Base-by-base conservation (phyloP, 2,113 vertebrate species). In the Nesospiza acunhae region DNA sequence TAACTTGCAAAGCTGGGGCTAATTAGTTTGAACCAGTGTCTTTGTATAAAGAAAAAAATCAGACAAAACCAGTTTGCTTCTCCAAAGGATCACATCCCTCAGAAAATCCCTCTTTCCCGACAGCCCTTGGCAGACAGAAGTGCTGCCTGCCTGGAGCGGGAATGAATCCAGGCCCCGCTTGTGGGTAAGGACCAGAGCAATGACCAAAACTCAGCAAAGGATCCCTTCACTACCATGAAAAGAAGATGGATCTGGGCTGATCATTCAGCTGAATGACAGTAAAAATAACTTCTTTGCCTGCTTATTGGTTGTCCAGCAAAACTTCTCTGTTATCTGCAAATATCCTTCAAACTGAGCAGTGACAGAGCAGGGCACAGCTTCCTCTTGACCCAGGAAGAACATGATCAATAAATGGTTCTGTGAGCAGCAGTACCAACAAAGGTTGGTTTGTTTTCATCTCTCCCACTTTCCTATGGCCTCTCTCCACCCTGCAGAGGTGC, bases 181-280 rank as follows among this genome's bases (percentile, higher is more conserved):
- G 0, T 14, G 30, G 23, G 21, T 30, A 42, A 42, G 18, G 74
- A 44, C 30, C 31, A 22, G 13, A 24, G 59, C 19, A 52, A 30
- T 6, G 8, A 24, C 0, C 1, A 30, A 42, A 47, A 7, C 20
- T 11, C 15, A 39, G 41, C 8, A 31, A 33, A 79, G 17, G 41
- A n/a, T 46, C 53, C 28, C 39, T 59, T 21, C 1, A 1, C 6
- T 8, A 3, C 47, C 15, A 7, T 1, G 7, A 15, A 18, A 27
- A 35, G 2, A 15, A 13, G 20, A 27, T 13, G 49, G 1, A 35
- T 55, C 23, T 27, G 17, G 52, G 49, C 49, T 60, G 22, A 16
- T 39, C 26, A 26, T 11, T 72, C 58, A 59, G 56, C 27, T 3
- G 2, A 46, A 44, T 11, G 11, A 35, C 53, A 59, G 27, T 8